Evolutionary conservation across 2,113 vertebrate species (phyloP), one percentile per base, ranked within the genome.

Genomic region (Poeciliopsis prolifica): DNA sequence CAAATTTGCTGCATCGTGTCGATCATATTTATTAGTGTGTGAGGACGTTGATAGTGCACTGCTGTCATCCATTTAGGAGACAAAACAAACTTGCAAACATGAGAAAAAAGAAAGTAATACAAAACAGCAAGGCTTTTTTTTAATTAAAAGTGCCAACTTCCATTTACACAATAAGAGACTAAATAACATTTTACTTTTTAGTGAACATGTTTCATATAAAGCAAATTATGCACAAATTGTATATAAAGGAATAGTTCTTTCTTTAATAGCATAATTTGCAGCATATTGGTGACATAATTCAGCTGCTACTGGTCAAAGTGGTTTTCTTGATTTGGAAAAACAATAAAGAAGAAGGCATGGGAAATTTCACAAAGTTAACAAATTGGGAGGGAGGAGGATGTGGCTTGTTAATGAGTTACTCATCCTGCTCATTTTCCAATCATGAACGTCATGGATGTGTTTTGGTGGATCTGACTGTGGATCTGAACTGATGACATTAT

Each of bases 371-470:
- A 66, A 69, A 65, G 44, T 77, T 76, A 74, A 78, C 40, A 51
- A 77, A 74, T 51, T 67, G 72, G 44, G 22, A 77, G 72, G 44
- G 22, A 77, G 68, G 51, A 84, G 72, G 75, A 65, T 30, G 60
- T 70, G 73, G 80, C 61, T 74, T 82, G 68, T 67, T 75, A 80
- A 85, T 78, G 68, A 4, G 7, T 76, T 26, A 79, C 14, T 71
- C 65, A 70, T 60, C 35, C 75, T 67, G 48, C 70, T 84, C 15
- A 73, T 74, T 65, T 78, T 69, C 54, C 78, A 78, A 26, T 72
- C 10, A 65, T 40, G 60, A 63, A 63, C 66, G 72, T 35, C 66
- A 31, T 19, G 44, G 62, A 48, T 68, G 17, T 0, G 10, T 30
- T 72, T 42, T 19, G 58, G 1, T 63, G 51, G 22, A 19, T 79